Evolutionary conservation across 2,113 vertebrate species (phyloP), one percentile per base, ranked within the genome.

Genomic region (Rynchops niger): DNA sequence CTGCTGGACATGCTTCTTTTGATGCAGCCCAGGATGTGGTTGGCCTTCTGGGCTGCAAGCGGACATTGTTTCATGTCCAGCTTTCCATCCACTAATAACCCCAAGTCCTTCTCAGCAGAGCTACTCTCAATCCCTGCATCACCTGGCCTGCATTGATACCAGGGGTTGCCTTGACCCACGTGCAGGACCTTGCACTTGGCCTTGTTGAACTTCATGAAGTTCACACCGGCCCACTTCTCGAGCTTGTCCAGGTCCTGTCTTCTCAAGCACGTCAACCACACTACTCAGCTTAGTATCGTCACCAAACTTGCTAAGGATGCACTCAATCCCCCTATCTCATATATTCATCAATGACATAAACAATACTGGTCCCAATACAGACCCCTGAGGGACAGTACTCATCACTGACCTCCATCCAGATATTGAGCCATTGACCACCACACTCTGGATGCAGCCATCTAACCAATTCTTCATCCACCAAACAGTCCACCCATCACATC

Each of bases 91-190:
- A 23, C 11, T 20, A 30, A 6, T 18, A 49, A 11, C 10, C 58
- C n/a, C 15, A 62, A 32, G 8, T 16, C 14, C 11, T 78, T 29
- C 34, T 49, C 5, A 0, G 6, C 22, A 74, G 22, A 30, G 30
- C 71, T 43, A 30, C 7, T 74, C 40, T 74, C 71, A 56, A 26
- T 42, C 30, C 30, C 40, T 56, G 34, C 71, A 43, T 56, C 74
- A 26, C 49, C 14, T 27, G 23, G 36, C 36, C 49, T 16, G 26
- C 40, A 53, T 1, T 40, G 49, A 55, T 40, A 32, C 8, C 10
- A 3, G 10, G 7, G 27, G 19, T 15, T 42, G 20, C 20, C 29
- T 8, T 1, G 2, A 55, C 20, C 15, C 21, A 32, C 4, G 15
- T 55, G 36, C 50, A 53, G 29, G 38, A 55, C 50, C 14, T 5